Base-by-base conservation (phyloP, 1,140 invertebrate species). In the Philaenus spumarius region DNA sequence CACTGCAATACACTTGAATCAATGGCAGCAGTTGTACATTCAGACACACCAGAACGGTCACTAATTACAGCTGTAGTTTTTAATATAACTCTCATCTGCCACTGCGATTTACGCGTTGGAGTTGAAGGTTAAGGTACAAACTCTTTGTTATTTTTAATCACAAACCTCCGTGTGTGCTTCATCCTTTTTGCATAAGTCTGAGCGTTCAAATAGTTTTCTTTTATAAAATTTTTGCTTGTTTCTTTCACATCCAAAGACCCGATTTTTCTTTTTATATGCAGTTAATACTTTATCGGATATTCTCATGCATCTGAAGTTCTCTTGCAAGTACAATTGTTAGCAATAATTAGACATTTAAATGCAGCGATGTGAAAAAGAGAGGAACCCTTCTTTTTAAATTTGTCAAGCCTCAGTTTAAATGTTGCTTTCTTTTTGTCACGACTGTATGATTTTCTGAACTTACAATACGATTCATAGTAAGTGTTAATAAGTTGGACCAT, bases 21-120 rank as follows among this genome's bases (percentile, higher is more conserved):
- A 2, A 70, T 70, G 42, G 81, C 84, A 0, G 78, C 80, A 64
- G 23, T 72, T 35, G 71, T 81, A 34, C 60, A 67, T 17, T 37
- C 56, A 35, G 60, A 53, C 34, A 56, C 43, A 59, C 22, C 55
- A 5, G 47, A 60, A 24, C 64, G 57, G 34, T 66, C 64, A 43
- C 39, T 63, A 5, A 34, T 48, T 12, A 30, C 26, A n/a, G 59
- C 55, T 35, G 24, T 64, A 7, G 69, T 9, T 7, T 17, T 45
- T 15, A 45, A 19, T 7, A 15, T 45, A 74, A 63, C 71, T 64
- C 19, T 72, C 71, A 34, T 72, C 72, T 34, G 73, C 68, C 34
- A 19, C 60, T 23, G 15, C 23, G 55, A 23, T 62, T 53, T 26
- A 53, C 22, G 39, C 57, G 48, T 40, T 58, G 62, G 56, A 40